Evolutionary conservation across 2,113 vertebrate species (phyloP).

Genomic region (Scopus umbretta): DNA sequence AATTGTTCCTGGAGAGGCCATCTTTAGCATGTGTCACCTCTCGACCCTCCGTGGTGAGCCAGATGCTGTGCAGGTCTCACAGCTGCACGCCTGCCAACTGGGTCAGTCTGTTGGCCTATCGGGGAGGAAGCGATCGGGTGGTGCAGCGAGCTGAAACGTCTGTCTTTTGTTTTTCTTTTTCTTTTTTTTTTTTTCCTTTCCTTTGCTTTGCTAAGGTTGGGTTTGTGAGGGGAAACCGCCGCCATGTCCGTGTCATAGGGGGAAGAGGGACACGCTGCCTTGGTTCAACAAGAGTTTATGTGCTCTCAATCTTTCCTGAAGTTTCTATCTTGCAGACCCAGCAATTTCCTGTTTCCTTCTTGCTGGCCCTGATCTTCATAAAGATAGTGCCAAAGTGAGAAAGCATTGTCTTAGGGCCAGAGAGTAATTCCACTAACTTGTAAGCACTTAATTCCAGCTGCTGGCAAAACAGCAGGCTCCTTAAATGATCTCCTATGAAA

Average conservation of each 20-base stretch:
- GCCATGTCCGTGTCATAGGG: neutral
- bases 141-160: neutral
- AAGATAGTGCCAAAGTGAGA: slow-evolving; percentile 10
- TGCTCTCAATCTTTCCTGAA: slow-evolving; percentile 38
- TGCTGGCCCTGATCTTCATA: slow-evolving; percentile 18
- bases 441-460: neutral
- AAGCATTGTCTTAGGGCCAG: neutral
- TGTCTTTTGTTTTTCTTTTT: slow-evolving; percentile 13
- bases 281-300: slow-evolving; percentile 58
- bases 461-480: neutral
- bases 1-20: neutral
- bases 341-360: slow-evolving; percentile 56
- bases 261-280: neutral
- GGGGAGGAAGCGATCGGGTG: neutral
- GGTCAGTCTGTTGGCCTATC: slow-evolving; percentile 44
- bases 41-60: slow-evolving; percentile 1
- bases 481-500: neutral
- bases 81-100: neutral
- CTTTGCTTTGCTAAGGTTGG: slow-evolving; percentile 11
- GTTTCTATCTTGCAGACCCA: slow-evolving; percentile 41
- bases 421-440: neutral
- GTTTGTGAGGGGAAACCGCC: neutral
- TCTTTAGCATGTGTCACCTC: slow-evolving; percentile 11
- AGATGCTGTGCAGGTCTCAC: slow-evolving; percentile 41
- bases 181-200: neutral